Evolutionary conservation across 2,797 vertebrate species (phyloP).

Genomic region (Lemur catta): DNA sequence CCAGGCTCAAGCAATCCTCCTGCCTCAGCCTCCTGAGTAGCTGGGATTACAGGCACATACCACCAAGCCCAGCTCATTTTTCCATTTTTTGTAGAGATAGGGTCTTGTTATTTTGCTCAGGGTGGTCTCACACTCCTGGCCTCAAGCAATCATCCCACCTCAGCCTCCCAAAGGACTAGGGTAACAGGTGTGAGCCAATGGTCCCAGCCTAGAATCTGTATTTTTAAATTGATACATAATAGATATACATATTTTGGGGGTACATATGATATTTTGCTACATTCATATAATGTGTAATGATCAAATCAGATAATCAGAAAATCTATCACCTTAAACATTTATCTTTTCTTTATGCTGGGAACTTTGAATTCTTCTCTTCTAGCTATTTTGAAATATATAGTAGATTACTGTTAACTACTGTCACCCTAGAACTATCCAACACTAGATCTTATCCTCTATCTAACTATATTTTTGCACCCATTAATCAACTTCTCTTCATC

Average conservation of each 20-base stretch:
- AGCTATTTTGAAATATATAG: neutral
- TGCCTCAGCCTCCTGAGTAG: neutral
- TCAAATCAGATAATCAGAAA: too few relatives aligned
- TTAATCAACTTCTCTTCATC: neutral
- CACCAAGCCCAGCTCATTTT: neutral
- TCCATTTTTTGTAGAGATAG: too few relatives aligned
- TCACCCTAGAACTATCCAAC: neutral
- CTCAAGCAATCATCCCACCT: too few relatives aligned
- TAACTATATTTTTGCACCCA: neutral
- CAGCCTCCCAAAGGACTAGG: too few relatives aligned
- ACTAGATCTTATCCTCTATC: neutral
- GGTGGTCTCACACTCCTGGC: too few relatives aligned
- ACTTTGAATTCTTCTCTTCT: neutral
- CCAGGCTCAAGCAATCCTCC: neutral
- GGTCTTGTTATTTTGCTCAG: too few relatives aligned
- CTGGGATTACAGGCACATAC: neutral
- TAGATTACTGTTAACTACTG: neutral
- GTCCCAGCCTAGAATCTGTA: too few relatives aligned
- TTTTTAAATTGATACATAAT: too few relatives aligned
- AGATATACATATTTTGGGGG: too few relatives aligned
- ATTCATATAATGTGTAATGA: too few relatives aligned
- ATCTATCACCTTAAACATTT: neutral
- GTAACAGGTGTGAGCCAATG: too few relatives aligned
- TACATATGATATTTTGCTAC: too few relatives aligned
- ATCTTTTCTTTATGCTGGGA: neutral